Base-by-base conservation (phyloP, 2,888 invertebrate species). In the Dasypolia templi region DNA sequence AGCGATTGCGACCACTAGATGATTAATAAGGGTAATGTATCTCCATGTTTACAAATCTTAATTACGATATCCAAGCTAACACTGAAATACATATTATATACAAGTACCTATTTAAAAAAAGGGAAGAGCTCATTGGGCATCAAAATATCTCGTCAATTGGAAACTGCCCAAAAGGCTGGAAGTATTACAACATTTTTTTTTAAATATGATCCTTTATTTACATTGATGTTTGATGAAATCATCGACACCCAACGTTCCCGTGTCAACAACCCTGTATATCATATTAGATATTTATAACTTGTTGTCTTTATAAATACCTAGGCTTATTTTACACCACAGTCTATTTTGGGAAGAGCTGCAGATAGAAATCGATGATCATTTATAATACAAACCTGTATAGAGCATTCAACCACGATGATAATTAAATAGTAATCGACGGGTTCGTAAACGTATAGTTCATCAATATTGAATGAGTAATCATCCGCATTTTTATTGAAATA, bases 391-490 rank as follows among this genome's bases (percentile, higher is more conserved):
- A 83, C 78, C 76, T 42, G 85, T 78, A 44, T n/a, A 63, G 35
- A 32, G 56, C 49, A 66, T 76, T 76, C 64, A 65, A 74, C 58
- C 29, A 64, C 71, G 42, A 55, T 77, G 53, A 58, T 61, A 59
- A 39, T 51, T 68, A 67, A 55, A 68, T 66, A 70, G n/a, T 70
- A 58, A 78, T 67, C n/a, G 44, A 79, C 72, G 75, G 72, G 77
- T 81, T 61, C 35, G n/a, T 64, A 65, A 71, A 70, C 55, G 67
- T 51, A 61, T 72, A 55, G 56, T 72, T 67, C 62, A 70, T 75
- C 65, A 74, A 65, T 81, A 76, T 74, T 64, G 58, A 58, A 72
- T 74, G 81, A 79, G 66, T 64, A 62, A 72, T 72, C 63, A 73
- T 64, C 56, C 51, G 22, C 42, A 71, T 70, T 68, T 75, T 75